Percentiles rank a stretch among this genome's conserved stretches.
These are phyloP conservation scores for Zoanthus sociatus DNA, from an alignment of 92 coral and sea anemone genomes.

Conservation along the genomic window DNA sequence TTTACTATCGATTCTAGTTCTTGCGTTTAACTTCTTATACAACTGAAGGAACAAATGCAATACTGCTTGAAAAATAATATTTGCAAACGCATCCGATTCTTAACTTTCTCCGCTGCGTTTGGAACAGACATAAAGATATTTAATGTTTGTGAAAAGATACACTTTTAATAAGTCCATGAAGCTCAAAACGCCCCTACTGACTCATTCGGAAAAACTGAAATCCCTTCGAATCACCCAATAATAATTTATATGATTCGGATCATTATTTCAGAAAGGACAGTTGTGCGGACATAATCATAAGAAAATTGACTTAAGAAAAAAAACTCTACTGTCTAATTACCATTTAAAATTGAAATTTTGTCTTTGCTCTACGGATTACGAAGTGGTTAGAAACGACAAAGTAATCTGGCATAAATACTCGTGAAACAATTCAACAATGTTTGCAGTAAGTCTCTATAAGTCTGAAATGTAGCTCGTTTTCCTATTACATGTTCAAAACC, in stretches of 20 bases:
- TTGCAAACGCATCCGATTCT: neutral
- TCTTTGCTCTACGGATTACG: constrained; percentile 38
- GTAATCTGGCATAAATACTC: constrained; percentile 65
- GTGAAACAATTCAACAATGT: constrained; percentile 65
- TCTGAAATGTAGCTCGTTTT: neutral
- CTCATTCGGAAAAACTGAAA: neutral
- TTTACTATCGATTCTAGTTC: neutral
- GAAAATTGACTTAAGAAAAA: neutral
- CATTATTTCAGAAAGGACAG: neutral
- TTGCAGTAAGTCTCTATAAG: constrained; percentile 47
- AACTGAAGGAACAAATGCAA: neutral
- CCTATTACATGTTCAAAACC: constrained; percentile 26
- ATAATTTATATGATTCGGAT: neutral
- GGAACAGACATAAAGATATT: neutral
- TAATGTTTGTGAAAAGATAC: neutral
- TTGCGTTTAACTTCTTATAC: neutral
- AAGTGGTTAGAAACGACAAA: constrained; percentile 67
- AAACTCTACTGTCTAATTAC: neutral
- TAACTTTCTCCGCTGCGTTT: constrained; percentile 7
- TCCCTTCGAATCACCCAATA: neutral
- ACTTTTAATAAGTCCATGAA: neutral
- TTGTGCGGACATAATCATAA: neutral
- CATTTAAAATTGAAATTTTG: neutral
- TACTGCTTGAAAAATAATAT: neutral
- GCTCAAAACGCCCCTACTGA: neutral